Evolutionary conservation across 2,113 vertebrate species (phyloP), one percentile per base, ranked within the genome.

Genomic region (Bagarius yarrelli): DNA sequence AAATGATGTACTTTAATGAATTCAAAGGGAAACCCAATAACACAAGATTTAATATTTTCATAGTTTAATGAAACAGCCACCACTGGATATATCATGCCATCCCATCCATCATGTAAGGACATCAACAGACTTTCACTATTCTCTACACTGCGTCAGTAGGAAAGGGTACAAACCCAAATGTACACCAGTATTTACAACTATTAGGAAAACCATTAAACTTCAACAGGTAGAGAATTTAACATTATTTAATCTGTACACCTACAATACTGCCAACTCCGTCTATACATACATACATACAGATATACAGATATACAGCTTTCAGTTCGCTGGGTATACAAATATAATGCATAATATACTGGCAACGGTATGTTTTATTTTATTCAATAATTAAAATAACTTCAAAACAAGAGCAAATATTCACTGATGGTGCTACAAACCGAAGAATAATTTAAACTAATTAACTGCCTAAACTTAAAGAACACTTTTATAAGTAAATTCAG

Each of bases 121-220:
- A 21, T 34, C 32, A 30, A 75, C 44, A 64, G 25, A 13, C 11
- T 47, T 23, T 16, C 60, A n/a, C 36, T 50, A 73, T 15, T 25
- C 57, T 25, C 60, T 81, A 36, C 32, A 76, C 55, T 53, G 44
- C 34, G 59, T 72, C 47, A 55, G 55, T 80, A 60, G 52, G 63
- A 78, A 85, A 60, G 53, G 34, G 47, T 69, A 76, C 44, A 27
- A 81, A 83, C 78, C 69, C 47, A 85, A 83, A 81, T 81, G 74
- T 83, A 80, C 79, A 81, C 5, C 36, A 75, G 56, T 70, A 59
- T 80, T 60, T 83, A 77, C 66, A 82, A 25, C 56, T 36, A 27
- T 34, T 25, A 21, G 69, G 30, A 60, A 63, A 32, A 52, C 32
- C 18, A 71, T 36, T 71, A n/a, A 57, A 50, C 27, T 67, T 52